phyloP scores from a whole-genome alignment of 1,140 invertebrate species.

The Drosophila varians region DNA sequence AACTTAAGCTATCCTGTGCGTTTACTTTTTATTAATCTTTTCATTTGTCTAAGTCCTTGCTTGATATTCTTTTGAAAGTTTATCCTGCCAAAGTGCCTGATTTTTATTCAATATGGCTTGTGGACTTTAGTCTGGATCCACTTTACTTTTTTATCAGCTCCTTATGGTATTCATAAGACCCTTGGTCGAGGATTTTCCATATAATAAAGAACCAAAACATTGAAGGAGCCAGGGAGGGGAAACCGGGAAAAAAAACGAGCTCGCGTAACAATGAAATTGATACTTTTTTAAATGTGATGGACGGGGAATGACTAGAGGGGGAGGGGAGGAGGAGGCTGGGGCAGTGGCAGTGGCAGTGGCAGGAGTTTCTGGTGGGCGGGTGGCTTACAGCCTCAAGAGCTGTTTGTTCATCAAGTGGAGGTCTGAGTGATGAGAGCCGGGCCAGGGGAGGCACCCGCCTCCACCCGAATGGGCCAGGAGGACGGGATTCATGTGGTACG shows the following conservation, averaged over 20 bases:
- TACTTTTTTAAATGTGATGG: constrained; percentile 73
- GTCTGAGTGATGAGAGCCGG: constrained; percentile 18
- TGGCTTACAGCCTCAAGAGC: constrained; percentile 62
- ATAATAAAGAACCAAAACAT: constrained; percentile 60
- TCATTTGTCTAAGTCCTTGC: background rate
- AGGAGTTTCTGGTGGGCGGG: background rate
- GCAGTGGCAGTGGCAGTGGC: too few species aligned
- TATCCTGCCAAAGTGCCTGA: constrained; percentile 23
- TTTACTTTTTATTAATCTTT: background rate
- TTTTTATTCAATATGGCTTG: constrained; percentile 43
- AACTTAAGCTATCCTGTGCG: background rate
- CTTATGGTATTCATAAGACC: constrained; percentile 48
- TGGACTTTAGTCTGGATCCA: constrained; percentile 20
- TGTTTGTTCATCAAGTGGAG: constrained; percentile 62
- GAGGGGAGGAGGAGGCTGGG: background rate
- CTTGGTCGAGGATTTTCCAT: constrained; percentile 32
- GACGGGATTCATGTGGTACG: constrained; percentile 59
- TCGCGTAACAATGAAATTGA: constrained; percentile 81
- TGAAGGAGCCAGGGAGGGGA: constrained; percentile 26
- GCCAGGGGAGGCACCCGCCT: too few species aligned
- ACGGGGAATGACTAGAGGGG: constrained; percentile 1
- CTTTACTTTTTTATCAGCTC: constrained; percentile 36
- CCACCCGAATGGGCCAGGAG: background rate
- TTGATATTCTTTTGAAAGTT: constrained; percentile 2
- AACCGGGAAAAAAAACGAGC: constrained; percentile 59